These are phyloP conservation scores for Bos taurus DNA, from an alignment of 2,113 vertebrate species.

Conservation along the genomic window DNA sequence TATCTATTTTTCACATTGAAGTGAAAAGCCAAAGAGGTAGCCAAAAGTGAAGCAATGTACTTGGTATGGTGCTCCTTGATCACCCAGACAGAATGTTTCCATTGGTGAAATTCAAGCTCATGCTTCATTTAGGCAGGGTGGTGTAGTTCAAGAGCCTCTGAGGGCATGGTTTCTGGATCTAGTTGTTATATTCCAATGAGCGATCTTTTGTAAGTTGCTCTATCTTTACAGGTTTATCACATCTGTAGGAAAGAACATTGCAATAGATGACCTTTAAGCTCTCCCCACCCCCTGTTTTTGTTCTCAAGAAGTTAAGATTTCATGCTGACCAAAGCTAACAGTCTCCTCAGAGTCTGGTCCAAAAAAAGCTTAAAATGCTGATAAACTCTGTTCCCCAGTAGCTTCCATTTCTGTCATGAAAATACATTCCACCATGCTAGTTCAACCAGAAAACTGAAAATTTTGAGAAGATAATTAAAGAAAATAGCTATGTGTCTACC, in stretches of 20 bases:
- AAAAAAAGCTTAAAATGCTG: neutral
- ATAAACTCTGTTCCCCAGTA: neutral
- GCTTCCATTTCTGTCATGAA: neutral
- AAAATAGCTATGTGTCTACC: neutral
- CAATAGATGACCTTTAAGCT: neutral
- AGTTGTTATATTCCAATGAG: neutral
- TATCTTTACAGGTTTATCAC: neutral
- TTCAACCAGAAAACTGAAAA: neutral
- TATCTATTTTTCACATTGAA: neutral
- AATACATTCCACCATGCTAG: neutral
- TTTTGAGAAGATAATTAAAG: neutral
- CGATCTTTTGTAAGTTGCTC: neutral
- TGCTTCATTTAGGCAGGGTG: neutral
- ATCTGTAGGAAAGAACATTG: neutral
- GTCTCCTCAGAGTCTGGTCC: neutral
- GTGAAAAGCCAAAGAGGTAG: neutral
- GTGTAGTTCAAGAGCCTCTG: neutral
- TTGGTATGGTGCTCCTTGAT: neutral
- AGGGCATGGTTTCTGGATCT: neutral
- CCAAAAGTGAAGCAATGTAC: neutral
- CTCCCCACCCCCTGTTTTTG: neutral
- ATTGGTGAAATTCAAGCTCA: neutral
- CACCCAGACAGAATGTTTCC: neutral
- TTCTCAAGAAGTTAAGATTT: constrained; percentile 13
- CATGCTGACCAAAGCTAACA: neutral